Conservation (phyloP, 2,113 vertebrate genomes). For the Laticauda colubrina region DNA sequence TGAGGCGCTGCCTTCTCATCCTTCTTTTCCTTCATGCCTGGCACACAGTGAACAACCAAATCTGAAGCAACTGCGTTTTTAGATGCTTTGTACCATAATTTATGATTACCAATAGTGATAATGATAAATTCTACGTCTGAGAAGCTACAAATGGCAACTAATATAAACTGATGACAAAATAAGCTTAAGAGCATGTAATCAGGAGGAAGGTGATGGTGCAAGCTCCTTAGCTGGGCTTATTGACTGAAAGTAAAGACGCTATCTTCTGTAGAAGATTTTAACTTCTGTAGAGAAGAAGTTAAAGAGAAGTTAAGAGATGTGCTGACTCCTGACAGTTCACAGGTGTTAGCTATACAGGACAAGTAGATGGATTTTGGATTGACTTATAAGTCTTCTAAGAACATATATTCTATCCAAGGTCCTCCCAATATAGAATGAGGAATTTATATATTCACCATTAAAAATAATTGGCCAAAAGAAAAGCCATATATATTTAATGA, state of each 20-base stretch:
- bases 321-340: too few relatives aligned
- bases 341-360: not conserved
- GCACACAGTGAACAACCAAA: not conserved
- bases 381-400: not conserved
- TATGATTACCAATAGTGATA: not conserved
- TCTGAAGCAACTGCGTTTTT: not conserved
- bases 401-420: not conserved
- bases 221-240: not conserved
- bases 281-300: too few relatives aligned
- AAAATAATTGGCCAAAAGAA: not conserved
- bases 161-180: not conserved
- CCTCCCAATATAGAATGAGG: not conserved
- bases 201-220: not conserved
- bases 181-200: not conserved
- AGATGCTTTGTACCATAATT: not conserved
- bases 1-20: not conserved
- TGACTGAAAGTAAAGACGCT: not conserved
- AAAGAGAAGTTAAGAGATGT: too few relatives aligned
- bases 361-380: not conserved
- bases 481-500: not conserved
- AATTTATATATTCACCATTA: not conserved
- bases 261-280: not conserved
- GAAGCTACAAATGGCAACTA: not conserved
- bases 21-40: not conserved
- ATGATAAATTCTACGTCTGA: not conserved